These are phyloP conservation scores for Sycophaga agraensis DNA, from an alignment of 1,140 invertebrate species.

Conservation along the genomic window DNA sequence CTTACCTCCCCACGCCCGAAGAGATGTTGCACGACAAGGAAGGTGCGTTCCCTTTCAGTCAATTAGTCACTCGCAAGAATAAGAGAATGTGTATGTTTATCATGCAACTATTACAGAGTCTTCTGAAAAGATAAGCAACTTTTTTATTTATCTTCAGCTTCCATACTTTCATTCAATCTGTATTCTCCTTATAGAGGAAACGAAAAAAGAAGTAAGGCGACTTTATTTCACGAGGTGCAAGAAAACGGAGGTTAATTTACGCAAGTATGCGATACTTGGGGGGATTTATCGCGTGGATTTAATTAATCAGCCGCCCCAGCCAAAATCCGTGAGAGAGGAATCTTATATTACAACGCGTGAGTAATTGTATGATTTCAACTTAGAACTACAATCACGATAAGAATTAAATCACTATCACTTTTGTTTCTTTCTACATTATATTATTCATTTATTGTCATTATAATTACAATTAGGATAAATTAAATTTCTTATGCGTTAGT, in stretches of 20 bases:
- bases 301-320: conserved; percentile 68
- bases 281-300: conserved; percentile 68
- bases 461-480: too few species aligned
- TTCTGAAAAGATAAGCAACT: too few species aligned
- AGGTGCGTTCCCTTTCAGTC: neutral
- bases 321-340: conserved; percentile 55
- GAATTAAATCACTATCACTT: too few species aligned
- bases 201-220: conserved; percentile 44
- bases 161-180: too few species aligned
- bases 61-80: too few species aligned
- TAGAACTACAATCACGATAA: too few species aligned
- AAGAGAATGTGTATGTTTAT: too few species aligned
- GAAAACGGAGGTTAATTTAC: conserved; percentile 65
- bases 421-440: too few species aligned
- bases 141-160: too few species aligned
- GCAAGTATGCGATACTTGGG: conserved; percentile 67
- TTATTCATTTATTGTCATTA: too few species aligned
- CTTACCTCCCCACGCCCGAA: neutral
- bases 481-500: too few species aligned
- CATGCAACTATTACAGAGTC: too few species aligned
- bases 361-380: neutral
- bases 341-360: conserved; percentile 52
- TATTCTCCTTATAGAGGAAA: conserved; percentile 36
- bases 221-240: conserved; percentile 43
- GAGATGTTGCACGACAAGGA: conserved; percentile 5